Conservation (phyloP, 2,113 vertebrate species). For the Pseudois nayaur region DNA sequence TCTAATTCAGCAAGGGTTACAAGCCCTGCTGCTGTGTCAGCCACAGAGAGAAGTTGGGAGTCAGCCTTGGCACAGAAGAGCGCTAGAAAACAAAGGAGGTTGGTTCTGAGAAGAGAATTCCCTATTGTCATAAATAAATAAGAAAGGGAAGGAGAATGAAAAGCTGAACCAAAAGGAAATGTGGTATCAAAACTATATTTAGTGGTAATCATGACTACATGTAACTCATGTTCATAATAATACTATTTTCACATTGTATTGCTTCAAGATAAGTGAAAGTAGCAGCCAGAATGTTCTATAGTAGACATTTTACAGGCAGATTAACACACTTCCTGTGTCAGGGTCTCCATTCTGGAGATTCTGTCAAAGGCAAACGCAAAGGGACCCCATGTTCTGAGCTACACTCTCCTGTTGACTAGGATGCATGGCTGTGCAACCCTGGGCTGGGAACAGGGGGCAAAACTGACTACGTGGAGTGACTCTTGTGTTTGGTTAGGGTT, state of each 20-base stretch:
- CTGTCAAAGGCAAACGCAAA: neutral
- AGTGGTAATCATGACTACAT: neutral
- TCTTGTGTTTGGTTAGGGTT: neutral
- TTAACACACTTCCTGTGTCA: neutral
- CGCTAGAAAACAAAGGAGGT: constrained; percentile 35
- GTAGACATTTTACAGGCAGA: neutral
- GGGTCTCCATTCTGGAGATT: neutral
- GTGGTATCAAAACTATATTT: constrained; percentile 18
- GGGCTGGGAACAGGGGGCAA: rapidly evolving
- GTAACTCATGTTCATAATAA: neutral
- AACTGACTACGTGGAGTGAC: neutral
- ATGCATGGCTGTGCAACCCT: neutral
- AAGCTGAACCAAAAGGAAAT: constrained; percentile 74
- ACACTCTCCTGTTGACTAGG: neutral
- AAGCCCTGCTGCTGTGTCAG: constrained; percentile 40
- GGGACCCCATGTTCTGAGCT: neutral
- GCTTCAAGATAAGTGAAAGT: neutral
- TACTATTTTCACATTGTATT: neutral
- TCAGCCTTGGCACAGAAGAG: constrained; percentile 52
- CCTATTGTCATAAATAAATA: constrained; percentile 86
- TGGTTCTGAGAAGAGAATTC: constrained; percentile 52
- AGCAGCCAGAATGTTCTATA: neutral
- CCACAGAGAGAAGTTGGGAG: neutral
- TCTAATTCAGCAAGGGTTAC: constrained; percentile 61
- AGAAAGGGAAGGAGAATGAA: constrained; percentile 79